A percentile compares a stretch with the other conserved stretches of the same genome.
Evolutionary conservation across 2,888 invertebrate genomes (phyloP).

Genomic region (Linhomoeus sp.): DNA sequence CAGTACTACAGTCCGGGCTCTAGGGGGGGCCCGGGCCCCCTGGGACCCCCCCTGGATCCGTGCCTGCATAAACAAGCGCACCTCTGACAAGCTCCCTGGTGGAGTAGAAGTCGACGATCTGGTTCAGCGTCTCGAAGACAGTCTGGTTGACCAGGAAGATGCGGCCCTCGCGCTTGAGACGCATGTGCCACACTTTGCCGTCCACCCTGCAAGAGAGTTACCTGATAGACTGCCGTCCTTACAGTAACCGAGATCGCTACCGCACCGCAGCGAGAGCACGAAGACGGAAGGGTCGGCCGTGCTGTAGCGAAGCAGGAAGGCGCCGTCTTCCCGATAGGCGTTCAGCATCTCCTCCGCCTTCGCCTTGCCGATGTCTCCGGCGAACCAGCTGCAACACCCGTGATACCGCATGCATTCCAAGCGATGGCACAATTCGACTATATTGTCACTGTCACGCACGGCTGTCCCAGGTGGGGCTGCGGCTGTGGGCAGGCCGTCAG

Average conservation of each 20-base stretch:
- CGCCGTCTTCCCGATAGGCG: constrained; percentile 64
- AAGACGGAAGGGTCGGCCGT: constrained; percentile 64
- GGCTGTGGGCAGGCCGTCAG: constrained; percentile 25
- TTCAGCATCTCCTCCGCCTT: constrained; percentile 47
- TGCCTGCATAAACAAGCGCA: too few species aligned
- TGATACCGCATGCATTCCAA: neutral
- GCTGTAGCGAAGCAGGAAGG: constrained; percentile 76
- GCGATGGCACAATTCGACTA: too few species aligned
- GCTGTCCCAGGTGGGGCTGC: constrained; percentile 21
- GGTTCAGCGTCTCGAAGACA: constrained; percentile 87
- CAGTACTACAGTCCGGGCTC: too few species aligned
- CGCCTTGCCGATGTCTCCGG: neutral
- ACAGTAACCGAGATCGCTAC: too few species aligned
- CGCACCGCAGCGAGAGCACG: constrained; percentile 76
- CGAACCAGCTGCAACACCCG: constrained; percentile 9
- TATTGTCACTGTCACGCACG: too few species aligned
- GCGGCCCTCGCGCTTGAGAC: constrained; percentile 49
- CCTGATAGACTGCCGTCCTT: too few species aligned
- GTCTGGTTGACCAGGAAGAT: constrained; percentile 37
- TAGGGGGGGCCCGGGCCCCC: too few species aligned
- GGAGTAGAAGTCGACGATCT: constrained; percentile 74
- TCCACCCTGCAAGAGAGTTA: constrained; percentile 53
- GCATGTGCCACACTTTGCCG: constrained; percentile 85
- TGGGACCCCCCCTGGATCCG: too few species aligned
- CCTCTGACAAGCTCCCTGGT: constrained; percentile 71